Conservation (phyloP, 2,113 vertebrate species). For the Suricata suricatta region DNA sequence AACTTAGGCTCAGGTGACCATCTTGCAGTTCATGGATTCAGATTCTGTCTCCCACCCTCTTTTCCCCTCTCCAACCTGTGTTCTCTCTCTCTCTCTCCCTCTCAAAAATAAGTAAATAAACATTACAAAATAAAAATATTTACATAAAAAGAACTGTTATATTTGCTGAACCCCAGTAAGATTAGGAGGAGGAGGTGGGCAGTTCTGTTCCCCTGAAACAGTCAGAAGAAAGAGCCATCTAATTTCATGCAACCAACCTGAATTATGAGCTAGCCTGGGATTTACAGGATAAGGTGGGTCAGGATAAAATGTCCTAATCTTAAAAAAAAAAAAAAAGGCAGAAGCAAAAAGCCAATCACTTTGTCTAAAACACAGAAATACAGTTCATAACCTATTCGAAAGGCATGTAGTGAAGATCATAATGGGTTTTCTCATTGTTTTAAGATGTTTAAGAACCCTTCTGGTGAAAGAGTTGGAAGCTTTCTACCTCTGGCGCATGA, state of each 20-base stretch:
- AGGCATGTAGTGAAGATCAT: neutral
- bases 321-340: neutral
- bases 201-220: neutral
- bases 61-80: no score
- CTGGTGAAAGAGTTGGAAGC: neutral
- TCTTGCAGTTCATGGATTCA: no score
- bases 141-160: neutral
- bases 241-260: neutral
- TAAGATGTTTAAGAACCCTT: neutral
- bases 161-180: neutral
- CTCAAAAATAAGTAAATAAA: no score
- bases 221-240: neutral
- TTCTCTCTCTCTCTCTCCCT: no score
- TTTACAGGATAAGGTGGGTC: neutral
- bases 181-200: neutral
- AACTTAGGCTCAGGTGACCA: no score
- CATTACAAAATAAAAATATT: no score
- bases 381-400: neutral
- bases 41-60: no score
- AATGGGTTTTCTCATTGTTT: neutral
- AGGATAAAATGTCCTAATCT: neutral
- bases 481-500: neutral
- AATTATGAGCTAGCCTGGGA: neutral
- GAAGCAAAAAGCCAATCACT: neutral
- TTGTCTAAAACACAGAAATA: constrained; percentile 2